Evolutionary conservation across 2,113 vertebrate genomes (phyloP).

Genomic region (Chionodraco myersi): DNA sequence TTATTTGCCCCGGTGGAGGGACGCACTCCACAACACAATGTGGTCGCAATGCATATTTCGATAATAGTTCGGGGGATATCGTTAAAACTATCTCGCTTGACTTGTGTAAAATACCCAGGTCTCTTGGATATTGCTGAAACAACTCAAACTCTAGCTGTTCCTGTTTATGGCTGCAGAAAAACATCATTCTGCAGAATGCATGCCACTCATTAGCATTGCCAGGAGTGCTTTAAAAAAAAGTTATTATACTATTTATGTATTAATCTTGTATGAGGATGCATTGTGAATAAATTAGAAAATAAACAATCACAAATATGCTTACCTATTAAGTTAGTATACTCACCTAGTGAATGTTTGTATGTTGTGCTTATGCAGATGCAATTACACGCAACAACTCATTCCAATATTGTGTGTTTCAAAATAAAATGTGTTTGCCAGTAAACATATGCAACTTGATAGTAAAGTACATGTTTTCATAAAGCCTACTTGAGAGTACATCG

Average conservation of each 20-base stretch:
- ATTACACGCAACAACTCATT: not conserved
- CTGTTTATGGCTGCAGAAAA: conserved; percentile 66
- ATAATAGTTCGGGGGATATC: conserved; percentile 68
- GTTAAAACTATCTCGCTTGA: conserved; percentile 64
- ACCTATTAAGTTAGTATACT: conserved; percentile 13
- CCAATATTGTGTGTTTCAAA: not conserved
- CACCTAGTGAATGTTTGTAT: conserved; percentile 3
- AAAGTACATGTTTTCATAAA: too few relatives aligned
- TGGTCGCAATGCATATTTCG: conserved; percentile 69
- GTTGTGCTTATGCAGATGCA: not conserved
- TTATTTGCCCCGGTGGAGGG: conserved; percentile 61
- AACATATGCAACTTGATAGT: too few relatives aligned
- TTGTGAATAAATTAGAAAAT: conserved; percentile 38
- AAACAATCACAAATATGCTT: conserved; percentile 17
- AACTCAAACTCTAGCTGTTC: conserved; percentile 57
- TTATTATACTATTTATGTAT: not conserved
- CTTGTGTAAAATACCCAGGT: conserved; percentile 68
- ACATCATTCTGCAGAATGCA: conserved; percentile 44
- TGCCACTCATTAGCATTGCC: conserved; percentile 57
- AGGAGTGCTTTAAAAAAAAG: conserved; percentile 48
- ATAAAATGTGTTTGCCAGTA: not conserved
- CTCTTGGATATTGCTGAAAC: conserved; percentile 70
- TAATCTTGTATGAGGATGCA: conserved; percentile 23
- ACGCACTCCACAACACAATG: conserved; percentile 45
- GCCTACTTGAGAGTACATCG: too few relatives aligned